Percentiles rank a stretch among this genome's conserved stretches.
phyloP scores from a whole-genome alignment of 2,113 vertebrate species.

The Cebus imitator region DNA sequence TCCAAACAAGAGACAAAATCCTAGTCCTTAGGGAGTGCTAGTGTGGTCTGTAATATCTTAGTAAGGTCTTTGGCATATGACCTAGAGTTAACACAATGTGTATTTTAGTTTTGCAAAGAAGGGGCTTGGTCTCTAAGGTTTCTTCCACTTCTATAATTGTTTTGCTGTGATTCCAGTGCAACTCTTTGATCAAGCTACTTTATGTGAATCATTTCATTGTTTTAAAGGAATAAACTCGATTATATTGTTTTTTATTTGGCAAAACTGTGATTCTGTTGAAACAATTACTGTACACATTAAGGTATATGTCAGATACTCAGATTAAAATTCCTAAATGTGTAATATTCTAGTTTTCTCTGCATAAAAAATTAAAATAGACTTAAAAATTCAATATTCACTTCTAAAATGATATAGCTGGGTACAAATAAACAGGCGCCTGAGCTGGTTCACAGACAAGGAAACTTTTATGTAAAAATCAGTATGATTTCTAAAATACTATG shows the following conservation, averaged over 20 bases:
- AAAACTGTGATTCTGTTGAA: background rate
- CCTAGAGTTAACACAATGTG: background rate
- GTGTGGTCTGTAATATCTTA: background rate
- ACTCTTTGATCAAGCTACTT: conserved; percentile 41
- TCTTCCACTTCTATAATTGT: conserved; percentile 40
- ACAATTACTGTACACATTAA: background rate
- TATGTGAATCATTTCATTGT: conserved; percentile 50
- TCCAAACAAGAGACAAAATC: background rate
- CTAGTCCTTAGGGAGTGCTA: background rate
- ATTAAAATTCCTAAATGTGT: conserved; percentile 57
- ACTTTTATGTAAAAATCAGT: conserved; percentile 47
- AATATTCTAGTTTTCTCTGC: conserved; percentile 39
- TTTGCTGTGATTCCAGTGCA: conserved; percentile 35
- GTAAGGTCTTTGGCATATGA: background rate
- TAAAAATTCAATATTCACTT: background rate
- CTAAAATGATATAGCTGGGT: conserved; percentile 32
- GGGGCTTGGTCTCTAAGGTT: background rate
- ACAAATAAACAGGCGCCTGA: conserved; percentile 36
- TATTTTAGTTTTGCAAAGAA: conserved; percentile 19
- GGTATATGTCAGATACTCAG: conserved; percentile 28
- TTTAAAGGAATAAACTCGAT: conserved; percentile 53
- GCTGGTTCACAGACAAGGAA: conserved; percentile 47
- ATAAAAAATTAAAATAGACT: conserved; percentile 45
- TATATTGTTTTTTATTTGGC: conserved; percentile 31
- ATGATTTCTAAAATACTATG: conserved; percentile 43